Conservation (phyloP, 2,888 invertebrate species). For the Plusia festucae region DNA sequence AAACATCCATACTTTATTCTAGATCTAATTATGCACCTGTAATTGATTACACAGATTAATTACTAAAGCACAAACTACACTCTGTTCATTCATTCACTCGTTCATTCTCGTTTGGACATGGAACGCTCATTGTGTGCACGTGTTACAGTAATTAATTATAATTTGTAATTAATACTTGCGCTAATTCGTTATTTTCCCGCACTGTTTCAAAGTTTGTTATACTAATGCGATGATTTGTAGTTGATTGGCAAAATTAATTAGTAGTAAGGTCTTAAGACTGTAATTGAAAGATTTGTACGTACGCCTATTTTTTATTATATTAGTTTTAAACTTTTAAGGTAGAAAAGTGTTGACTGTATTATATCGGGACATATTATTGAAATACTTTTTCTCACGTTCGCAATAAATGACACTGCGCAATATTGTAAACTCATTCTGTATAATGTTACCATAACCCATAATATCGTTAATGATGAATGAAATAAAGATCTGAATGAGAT, state of each 20-base stretch:
- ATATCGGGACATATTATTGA: not conserved
- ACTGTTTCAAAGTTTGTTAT: constrained; percentile 34
- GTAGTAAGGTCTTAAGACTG: not conserved
- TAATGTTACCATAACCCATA: constrained; percentile 58
- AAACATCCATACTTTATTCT: not conserved
- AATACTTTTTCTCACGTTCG: constrained; percentile 45
- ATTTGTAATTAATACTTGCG: constrained; percentile 52
- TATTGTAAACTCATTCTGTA: constrained; percentile 45
- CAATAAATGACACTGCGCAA: constrained; percentile 45
- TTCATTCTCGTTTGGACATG: constrained; percentile 20
- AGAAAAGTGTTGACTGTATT: not conserved
- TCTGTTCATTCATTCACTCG: constrained; percentile 21
- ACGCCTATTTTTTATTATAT: not conserved
- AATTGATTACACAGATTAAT: constrained; percentile 19
- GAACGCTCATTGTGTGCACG: constrained; percentile 36
- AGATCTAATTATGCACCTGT: not conserved
- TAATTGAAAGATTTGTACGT: not conserved
- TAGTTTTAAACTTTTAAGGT: not conserved
- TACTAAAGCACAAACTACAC: constrained; percentile 1
- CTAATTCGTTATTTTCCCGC: constrained; percentile 47
- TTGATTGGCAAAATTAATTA: constrained; percentile 25
- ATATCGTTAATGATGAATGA: constrained; percentile 52
- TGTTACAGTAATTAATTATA: constrained; percentile 52
- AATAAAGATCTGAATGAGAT: constrained; percentile 50
- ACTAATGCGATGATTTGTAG: constrained; percentile 40